Evolutionary conservation across 2,888 invertebrate genomes (phyloP).

Genomic region (Drosophila fulvimacula): DNA sequence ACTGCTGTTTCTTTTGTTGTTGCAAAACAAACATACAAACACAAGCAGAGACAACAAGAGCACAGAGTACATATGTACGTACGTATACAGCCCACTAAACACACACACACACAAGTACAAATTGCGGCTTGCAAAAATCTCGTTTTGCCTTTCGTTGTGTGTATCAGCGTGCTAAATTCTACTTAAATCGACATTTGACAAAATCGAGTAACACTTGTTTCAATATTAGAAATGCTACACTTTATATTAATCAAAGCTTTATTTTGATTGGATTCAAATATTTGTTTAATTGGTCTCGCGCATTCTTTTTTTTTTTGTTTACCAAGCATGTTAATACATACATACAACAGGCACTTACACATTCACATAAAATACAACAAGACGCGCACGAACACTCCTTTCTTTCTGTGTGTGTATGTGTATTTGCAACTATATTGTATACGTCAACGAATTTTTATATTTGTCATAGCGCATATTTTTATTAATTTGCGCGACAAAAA

Average conservation of each 20-base stretch:
- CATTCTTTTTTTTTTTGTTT: slow-evolving; percentile 26
- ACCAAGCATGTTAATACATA: slow-evolving; percentile 49
- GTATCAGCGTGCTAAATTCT: slow-evolving; percentile 50
- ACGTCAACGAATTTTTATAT: slow-evolving; percentile 26
- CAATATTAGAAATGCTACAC: slow-evolving; percentile 47
- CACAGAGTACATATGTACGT: slow-evolving; percentile 1
- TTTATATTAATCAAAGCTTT: slow-evolving; percentile 38
- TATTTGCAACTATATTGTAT: slow-evolving; percentile 29
- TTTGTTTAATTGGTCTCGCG: slow-evolving; percentile 35
- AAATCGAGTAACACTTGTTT: slow-evolving; percentile 55
- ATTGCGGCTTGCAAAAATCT: slow-evolving; percentile 68
- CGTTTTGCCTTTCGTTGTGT: slow-evolving; percentile 51
- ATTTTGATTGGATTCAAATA: slow-evolving; percentile 33
- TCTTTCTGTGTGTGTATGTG: slow-evolving; percentile 10
- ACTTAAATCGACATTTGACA: slow-evolving; percentile 49
- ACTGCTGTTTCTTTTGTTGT: slow-evolving; percentile 51
- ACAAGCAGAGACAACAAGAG: slow-evolving; percentile 23
- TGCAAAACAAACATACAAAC: slow-evolving; percentile 61
- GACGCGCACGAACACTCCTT: slow-evolving; percentile 55
- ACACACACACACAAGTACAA: slow-evolving; percentile 33
- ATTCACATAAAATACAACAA: slow-evolving; percentile 40
- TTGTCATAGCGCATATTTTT: slow-evolving; percentile 34
- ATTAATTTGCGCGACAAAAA: slow-evolving; percentile 31
- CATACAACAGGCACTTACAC: slow-evolving; percentile 34
- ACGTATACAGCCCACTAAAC: slow-evolving; percentile 28